Percentiles rank a stretch among this genome's conserved stretches.
Evolutionary conservation across 2,113 vertebrate species (phyloP).

Genomic region (Pelmatolapia mariae): DNA sequence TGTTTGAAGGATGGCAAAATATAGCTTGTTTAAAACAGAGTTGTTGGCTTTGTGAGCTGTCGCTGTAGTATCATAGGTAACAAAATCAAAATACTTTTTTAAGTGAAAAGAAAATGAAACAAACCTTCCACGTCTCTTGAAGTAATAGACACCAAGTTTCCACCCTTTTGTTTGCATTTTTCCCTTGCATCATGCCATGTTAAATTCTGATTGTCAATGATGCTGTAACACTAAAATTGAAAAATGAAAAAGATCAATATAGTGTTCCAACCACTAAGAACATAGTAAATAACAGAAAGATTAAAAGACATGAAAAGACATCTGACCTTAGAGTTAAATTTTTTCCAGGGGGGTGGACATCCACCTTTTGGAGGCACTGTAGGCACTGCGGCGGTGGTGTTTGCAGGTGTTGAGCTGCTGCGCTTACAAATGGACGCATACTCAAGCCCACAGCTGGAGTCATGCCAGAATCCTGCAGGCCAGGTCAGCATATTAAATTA

Average conservation of each 20-base stretch:
- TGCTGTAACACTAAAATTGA: slow-evolving; percentile 77
- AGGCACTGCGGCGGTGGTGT: slow-evolving; percentile 69
- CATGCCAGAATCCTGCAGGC: slow-evolving; percentile 81
- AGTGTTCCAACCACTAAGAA: not conserved
- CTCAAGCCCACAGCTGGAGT: slow-evolving; percentile 79
- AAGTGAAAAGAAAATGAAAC: not conserved
- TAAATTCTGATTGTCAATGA: slow-evolving; percentile 63
- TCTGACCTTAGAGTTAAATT: slow-evolving; percentile 64
- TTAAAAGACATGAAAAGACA: slow-evolving; percentile 40
- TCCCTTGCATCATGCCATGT: slow-evolving; percentile 77
- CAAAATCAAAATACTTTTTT: not conserved
- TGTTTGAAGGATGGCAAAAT: not conserved
- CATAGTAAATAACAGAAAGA: not conserved
- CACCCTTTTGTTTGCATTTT: slow-evolving; percentile 68
- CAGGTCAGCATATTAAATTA: not conserved
- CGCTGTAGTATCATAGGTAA: not conserved
- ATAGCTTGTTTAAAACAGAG: not conserved
- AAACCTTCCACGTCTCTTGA: slow-evolving; percentile 78
- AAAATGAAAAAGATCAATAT: not conserved
- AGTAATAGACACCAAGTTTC: slow-evolving; percentile 76
- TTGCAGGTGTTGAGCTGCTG: slow-evolving; percentile 66
- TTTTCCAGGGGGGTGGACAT: slow-evolving; percentile 75
- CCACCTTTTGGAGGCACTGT: slow-evolving; percentile 66
- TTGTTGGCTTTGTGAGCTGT: not conserved
- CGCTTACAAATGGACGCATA: slow-evolving; percentile 80